These are phyloP conservation scores for Cheiracanthium punctorium DNA, from an alignment of 2,888 invertebrate species.

Conservation along the genomic window DNA sequence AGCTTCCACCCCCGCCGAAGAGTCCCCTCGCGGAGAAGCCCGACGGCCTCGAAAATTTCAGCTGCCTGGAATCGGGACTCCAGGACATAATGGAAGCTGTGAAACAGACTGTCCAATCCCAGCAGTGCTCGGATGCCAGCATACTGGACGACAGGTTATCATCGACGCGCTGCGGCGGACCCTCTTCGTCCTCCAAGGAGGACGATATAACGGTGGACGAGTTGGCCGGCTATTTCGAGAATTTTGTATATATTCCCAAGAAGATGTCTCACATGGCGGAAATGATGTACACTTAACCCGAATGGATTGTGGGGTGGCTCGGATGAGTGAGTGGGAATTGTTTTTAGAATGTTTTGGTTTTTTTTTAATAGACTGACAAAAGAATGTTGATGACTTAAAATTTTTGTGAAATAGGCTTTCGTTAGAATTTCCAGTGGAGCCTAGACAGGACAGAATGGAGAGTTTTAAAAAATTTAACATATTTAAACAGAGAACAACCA, in stretches of 20 bases:
- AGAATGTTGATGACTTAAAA: too few relatives aligned
- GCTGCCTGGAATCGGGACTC: conserved; percentile 26
- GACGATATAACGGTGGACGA: conserved; percentile 94
- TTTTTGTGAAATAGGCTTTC: too few relatives aligned
- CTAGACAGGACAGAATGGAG: too few relatives aligned
- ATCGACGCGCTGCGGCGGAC: conserved; percentile 20
- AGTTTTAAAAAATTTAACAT: too few relatives aligned
- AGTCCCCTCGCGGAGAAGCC: conserved; percentile 23
- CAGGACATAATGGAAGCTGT: conserved; percentile 37
- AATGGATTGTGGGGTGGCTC: neutral
- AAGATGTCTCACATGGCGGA: conserved; percentile 99
- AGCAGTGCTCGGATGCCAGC: conserved; percentile 28
- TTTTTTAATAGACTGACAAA: too few relatives aligned
- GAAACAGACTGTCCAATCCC: conserved; percentile 34
- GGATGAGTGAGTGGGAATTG: too few relatives aligned
- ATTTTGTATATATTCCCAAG: conserved; percentile 95
- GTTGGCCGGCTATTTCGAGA: conserved; percentile 95
- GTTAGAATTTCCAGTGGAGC: too few relatives aligned
- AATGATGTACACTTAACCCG: conserved; percentile 91
- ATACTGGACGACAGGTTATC: conserved; percentile 42
- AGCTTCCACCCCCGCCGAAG: neutral
- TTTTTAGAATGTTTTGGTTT: too few relatives aligned
- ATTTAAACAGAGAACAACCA: too few relatives aligned
- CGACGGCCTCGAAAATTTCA: conserved; percentile 22
- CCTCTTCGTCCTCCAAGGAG: conserved; percentile 39